Evolutionary conservation across 1,140 invertebrate genomes (phyloP), one percentile per base, ranked within the genome.

Genomic region (Drosophila funebris): DNA sequence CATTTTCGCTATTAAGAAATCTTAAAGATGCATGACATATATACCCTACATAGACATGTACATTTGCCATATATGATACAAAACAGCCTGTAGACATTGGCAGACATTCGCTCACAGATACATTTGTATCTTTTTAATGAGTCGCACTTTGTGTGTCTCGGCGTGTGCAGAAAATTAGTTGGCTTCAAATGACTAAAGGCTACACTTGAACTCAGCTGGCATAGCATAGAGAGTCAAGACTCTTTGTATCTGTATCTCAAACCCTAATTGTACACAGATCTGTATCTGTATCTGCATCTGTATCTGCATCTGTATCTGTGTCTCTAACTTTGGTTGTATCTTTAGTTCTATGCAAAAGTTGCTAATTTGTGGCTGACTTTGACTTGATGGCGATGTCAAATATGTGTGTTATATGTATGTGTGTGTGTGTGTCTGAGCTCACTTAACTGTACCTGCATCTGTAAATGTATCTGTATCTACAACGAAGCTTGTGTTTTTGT

Each of bases 101-200:
- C 33, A 36, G n/a, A 4, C 33, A 36, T 36, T 36, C 11, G 33
- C 33, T 0, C 33, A 13, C 62, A 66, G 62, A 66, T 66, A 66
- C 61, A 50, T 41, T 61, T 69, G 58, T 69, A 62, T 62, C 66
- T 58, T 48, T 53, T 61, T 69, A 46, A 69, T 54, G 58, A 69
- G 39, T 29, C 48, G 29, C 33, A 62, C 43, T 50, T 50, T 39
- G 24, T 46, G 29, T 43, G 54, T 7, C n/a, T 50, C 13, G 14
- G 50, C 18, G 14, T 53, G 29, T 54, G 60, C 62, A 56, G 44
- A 41, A 53, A 70, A 70, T 63, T 70, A 70, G 67, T 53, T 43
- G 37, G 43, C 48, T 43, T 41, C 0, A n/a, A 16, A 43, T 44
- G 39, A 70, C 52, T 62, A 56, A 63, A 54, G 29, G 20, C 60